Base-by-base conservation (phyloP, 2,888 invertebrate genomes). In the Amphiduros pacificus region DNA sequence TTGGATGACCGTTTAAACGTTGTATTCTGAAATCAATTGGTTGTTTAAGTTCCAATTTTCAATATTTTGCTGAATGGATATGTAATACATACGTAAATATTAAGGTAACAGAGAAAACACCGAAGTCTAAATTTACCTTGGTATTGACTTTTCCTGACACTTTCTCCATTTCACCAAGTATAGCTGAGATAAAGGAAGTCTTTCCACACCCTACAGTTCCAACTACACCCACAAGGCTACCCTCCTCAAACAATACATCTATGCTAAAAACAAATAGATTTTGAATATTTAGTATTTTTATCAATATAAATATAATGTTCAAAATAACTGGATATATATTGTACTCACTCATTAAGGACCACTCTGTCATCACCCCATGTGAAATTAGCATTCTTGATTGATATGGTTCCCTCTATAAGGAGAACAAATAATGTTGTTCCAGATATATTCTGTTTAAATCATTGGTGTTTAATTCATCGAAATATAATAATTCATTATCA, bases 161-260 rank as follows among this genome's bases (percentile, higher is more conserved):
- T 83, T 91, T 92, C 73, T 91, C 90, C 92, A 94, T 93, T 86
- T 96, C 95, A 73, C 94, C 88, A 6, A 94, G 86, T 62, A 93
- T 85, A 0, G 95, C 93, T 3, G 92, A 89, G 36, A 96, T 85
- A 11, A 81, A 62, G 5, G 79, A 78, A 3, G 78, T 73, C 70
- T 94, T 94, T 54, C 92, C 94, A 1, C 91, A 88, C 59, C 94
- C 94, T 1, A 94, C 94, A 26, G 89, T 87, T 2, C 94, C 94
- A 0, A 94, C 94, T 28, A 95, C 87, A 0, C 94, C 94, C 17
- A 91, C 89, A 31, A 94, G 84, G 6, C 87, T 85, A 17, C 89
- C 88, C 51, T 88, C 86, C 5, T 87, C 86, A n/a, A 92, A 85
- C 62, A 85, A 84, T 55, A 94, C 74, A 76, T 90, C 91, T 55